phyloP scores from a whole-genome alignment of 1,140 invertebrate species.

The Oncopeltus fasciatus region DNA sequence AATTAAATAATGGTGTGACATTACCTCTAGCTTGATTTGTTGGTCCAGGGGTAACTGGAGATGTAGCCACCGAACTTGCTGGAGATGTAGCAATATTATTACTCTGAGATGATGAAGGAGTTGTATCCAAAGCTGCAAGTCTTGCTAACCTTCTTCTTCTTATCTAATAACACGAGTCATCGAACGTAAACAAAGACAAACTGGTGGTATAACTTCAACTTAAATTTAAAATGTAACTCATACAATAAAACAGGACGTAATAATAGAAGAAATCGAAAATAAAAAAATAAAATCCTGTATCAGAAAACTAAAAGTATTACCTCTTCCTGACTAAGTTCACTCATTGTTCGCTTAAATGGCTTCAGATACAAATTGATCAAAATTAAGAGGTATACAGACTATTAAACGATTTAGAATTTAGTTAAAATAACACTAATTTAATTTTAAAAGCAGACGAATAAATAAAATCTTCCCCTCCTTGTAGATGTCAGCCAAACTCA shows the following conservation, averaged over 20 bases:
- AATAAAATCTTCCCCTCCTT: not conserved
- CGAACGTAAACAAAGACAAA: conserved; percentile 10
- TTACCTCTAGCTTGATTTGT: conserved; percentile 14
- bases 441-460: conserved; percentile 6
- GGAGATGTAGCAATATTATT: conserved; percentile 26
- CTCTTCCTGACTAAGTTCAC: conserved; percentile 59
- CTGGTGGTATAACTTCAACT: not conserved
- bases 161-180: conserved; percentile 35
- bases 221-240: not conserved
- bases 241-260: not conserved
- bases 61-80: conserved; percentile 26
- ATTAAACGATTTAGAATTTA: conserved; percentile 1
- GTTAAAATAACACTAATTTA: not conserved
- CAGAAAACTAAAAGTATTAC: conserved; percentile 32
- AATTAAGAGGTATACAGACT: not conserved
- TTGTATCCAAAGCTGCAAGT: conserved; percentile 37
- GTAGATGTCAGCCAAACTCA: not conserved
- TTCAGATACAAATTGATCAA: not conserved
- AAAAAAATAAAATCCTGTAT: too few relatives aligned
- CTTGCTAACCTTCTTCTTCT: conserved; percentile 48
- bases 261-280: too few relatives aligned
- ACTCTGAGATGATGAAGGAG: conserved; percentile 25
- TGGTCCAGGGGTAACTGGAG: conserved; percentile 21
- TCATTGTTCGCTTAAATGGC: conserved; percentile 34
- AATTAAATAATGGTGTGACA: conserved; percentile 5